Percentiles rank a stretch among this genome's conserved stretches.
Evolutionary conservation across 2,888 invertebrate species (phyloP).

Genomic region (Drosophila falleni): DNA sequence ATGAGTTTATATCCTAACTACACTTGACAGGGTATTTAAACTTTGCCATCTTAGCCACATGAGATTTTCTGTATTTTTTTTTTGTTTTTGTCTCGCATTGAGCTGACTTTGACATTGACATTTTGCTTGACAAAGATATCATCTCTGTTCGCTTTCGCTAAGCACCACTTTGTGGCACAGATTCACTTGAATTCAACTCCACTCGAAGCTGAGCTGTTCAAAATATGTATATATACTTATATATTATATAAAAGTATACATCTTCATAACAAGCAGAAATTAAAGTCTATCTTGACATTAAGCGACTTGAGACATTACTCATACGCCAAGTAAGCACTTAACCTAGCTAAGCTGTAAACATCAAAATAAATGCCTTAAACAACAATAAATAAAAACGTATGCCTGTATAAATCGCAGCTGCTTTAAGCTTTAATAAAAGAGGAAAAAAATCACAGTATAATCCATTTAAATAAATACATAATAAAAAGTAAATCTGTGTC

Average conservation of each 20-base stretch:
- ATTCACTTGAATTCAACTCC: slow-evolving; percentile 10
- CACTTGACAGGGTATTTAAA: background rate
- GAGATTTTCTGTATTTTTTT: background rate
- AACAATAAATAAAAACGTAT: background rate
- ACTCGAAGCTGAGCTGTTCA: background rate
- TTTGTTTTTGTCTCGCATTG: background rate
- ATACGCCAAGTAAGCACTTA: background rate
- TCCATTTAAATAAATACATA: slow-evolving; percentile 5
- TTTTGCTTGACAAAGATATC: slow-evolving; percentile 8
- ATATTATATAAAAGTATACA: background rate
- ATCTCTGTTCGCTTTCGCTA: background rate
- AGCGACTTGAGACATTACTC: background rate
- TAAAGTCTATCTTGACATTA: background rate
- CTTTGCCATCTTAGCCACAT: background rate
- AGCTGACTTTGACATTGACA: slow-evolving; percentile 15
- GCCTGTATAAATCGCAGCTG: background rate
- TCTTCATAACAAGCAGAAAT: background rate
- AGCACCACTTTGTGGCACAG: slow-evolving; percentile 19
- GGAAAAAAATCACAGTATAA: background rate
- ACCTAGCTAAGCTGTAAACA: background rate
- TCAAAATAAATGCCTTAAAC: background rate
- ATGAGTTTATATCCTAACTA: too few relatives aligned
- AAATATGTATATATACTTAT: background rate
- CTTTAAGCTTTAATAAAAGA: background rate
- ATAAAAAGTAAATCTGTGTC: background rate